Base-by-base conservation (phyloP, 2,888 invertebrate species). In the Theretra japonica region DNA sequence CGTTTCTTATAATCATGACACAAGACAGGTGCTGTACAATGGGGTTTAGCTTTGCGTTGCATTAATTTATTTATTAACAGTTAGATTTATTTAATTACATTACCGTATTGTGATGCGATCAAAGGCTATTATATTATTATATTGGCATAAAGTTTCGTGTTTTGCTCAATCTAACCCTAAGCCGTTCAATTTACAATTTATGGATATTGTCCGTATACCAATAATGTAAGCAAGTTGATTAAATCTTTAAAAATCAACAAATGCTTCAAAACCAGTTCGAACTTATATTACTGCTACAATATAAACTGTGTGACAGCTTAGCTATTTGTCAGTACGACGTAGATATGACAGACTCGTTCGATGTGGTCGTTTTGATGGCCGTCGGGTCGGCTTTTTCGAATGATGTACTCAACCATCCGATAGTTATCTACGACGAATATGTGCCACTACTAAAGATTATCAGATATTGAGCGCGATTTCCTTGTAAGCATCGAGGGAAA, bases 341-440 rank as follows among this genome's bases (percentile, higher is more conserved):
- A 65, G 70, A 71, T 33, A 65, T 65, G 65, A 56, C 33, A 33
- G 65, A 65, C 56, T 60, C 70, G 60, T 65, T 71, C 56, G 65
- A 53, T 72, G 72, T 30, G 69, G 65, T 48, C 57, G 41, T 65
- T 65, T 72, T 70, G 69, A 69, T 65, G 60, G 53, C 53, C 53
- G n/a, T 33, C 53, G 50, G 59, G 48, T 33, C 69, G 50, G 50
- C 56, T 70, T 70, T 53, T 69, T 69, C 25, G 21, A 57, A 69
- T 53, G 53, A 60, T 15, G 48, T n/a, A 50, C 70, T 60, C 21
- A 25, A 50, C 60, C 56, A 28, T n/a, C 48, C 15, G 6, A 15
- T 23, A 41, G 41, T 23, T 65, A 41, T 65, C 23, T 41, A 21
- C 4, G 30, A n/a, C 60, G n/a, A 23, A 23, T 48, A 48, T 48